A percentile compares a stretch with the other conserved stretches of the same genome.
Conservation (phyloP, 2,888 invertebrate genomes). For the Cosmia pyralina region DNA sequence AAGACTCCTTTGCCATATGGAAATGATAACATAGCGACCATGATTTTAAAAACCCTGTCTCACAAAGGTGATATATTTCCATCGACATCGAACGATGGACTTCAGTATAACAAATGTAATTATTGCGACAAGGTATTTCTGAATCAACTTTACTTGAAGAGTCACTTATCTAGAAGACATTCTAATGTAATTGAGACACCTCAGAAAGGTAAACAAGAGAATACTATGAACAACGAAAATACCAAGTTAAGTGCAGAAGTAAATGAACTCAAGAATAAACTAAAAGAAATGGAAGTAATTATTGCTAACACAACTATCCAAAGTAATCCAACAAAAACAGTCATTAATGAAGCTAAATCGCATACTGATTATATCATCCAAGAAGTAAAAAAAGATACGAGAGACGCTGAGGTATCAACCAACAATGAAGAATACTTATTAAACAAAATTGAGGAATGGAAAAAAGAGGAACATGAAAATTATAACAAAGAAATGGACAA, state of each 20-base stretch:
- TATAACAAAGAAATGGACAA: constrained; percentile 88
- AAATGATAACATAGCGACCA: constrained; percentile 86
- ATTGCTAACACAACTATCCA: constrained; percentile 70
- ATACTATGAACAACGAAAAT: constrained; percentile 84
- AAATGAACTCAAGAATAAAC: constrained; percentile 84
- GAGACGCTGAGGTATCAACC: constrained; percentile 80
- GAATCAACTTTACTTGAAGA: constrained; percentile 91
- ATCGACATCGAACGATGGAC: constrained; percentile 74
- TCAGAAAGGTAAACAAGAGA: constrained; percentile 74
- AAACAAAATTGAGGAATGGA: constrained; percentile 88
- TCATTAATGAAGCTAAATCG: constrained; percentile 40
- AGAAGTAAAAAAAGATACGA: constrained; percentile 68
- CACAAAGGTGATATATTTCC: constrained; percentile 81
- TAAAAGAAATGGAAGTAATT: constrained; percentile 85
- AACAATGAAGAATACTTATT: constrained; percentile 78
- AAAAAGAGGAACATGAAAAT: constrained; percentile 88
- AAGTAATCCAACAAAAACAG: constrained; percentile 45
- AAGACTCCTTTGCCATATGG: constrained; percentile 80
- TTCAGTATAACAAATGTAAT: constrained; percentile 90
- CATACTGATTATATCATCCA: constrained; percentile 39
- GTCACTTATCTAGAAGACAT: constrained; percentile 92
- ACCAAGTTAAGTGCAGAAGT: constrained; percentile 89
- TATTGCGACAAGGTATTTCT: constrained; percentile 93
- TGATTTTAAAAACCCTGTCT: constrained; percentile 85
- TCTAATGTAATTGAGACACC: constrained; percentile 75